Evolutionary conservation across 2,797 vertebrate genomes (phyloP), one percentile per base, ranked within the genome.

Genomic region (Columba guinea): DNA sequence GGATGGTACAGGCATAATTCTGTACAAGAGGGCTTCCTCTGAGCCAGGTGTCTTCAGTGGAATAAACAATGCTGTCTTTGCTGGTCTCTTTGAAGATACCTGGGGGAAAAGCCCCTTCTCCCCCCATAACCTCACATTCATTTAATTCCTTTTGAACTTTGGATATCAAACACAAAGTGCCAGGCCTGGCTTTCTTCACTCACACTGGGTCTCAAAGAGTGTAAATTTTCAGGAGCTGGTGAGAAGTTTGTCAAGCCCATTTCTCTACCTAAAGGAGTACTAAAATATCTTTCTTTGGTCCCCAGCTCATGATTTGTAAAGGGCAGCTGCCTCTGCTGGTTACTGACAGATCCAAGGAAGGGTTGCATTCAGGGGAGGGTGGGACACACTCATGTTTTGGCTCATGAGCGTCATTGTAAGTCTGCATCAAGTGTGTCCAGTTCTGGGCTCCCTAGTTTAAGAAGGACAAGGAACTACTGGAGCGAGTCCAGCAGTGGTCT

Each of bases 141-240:
- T 90, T 93, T 82, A 69, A 76, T 90, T 94, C 35, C 51, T 77
- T 94, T 94, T 82, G 82, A 88, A 78, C 35, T 69, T 41, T 41
- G 48, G n/a, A 67, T 76, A 84, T 84, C 52, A 88, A 82, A 84
- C 4, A 5, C 19, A 34, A 69, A 76, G 81, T 28, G 35, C 21
- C 6, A 26, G 17, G 28, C 26, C 55, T 65, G 19, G 11, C 75
- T 88, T 37, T 78, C 69, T 51, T 92, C 5, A 2, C 23, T 79
- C 19, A 10, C 12, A 1, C 13, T 49, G 11, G 12, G 13, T 89
- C 46, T 89, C 34, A 55, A 84, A 69, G n/a, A 73, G 41, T 51
- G 79, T 51, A 68, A 80, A 83, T 75, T 81, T 18, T 13, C 11
- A 28, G 58, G 24, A 75, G 27, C 22, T 53, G 39, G 27, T 53